A percentile compares a stretch with the other conserved stretches of the same genome.
Evolutionary conservation across 2,113 vertebrate species (phyloP).

Genomic region (Ammodytes dubius): DNA sequence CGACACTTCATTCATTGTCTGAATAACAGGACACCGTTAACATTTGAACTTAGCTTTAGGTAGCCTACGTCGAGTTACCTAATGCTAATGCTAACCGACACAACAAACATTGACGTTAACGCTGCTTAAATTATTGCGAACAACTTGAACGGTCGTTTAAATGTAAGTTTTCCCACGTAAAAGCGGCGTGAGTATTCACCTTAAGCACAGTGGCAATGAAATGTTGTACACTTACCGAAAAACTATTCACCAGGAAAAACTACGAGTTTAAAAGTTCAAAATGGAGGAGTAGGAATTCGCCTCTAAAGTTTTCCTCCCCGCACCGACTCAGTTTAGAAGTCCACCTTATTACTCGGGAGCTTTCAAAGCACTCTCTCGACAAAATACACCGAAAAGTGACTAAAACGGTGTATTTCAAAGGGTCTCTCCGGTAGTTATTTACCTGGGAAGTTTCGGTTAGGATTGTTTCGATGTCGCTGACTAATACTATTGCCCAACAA

Average conservation of each 20-base stretch:
- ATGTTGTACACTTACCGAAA: conserved; percentile 62
- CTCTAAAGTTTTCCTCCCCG: conserved; percentile 72
- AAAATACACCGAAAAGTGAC: background rate
- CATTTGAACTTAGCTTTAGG: background rate
- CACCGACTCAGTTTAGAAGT: background rate
- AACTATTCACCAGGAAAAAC: conserved; percentile 49
- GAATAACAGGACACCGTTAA: too few relatives aligned
- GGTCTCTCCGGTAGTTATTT: background rate
- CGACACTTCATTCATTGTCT: background rate
- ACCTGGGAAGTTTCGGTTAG: conserved; percentile 67
- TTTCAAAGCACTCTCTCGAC: fast-evolving
- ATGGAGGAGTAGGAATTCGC: conserved; percentile 82
- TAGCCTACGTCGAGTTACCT: conserved; percentile 39
- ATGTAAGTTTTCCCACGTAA: fast-evolving
- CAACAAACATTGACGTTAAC: conserved; percentile 39
- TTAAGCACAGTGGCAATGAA: background rate
- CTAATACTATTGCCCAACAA: conserved; percentile 77
- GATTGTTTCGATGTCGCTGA: conserved; percentile 63
- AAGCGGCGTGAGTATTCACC: too few relatives aligned
- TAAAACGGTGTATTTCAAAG: background rate
- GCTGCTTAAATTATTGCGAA: background rate
- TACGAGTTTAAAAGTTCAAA: conserved; percentile 83
- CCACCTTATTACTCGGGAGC: background rate
- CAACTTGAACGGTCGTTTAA: background rate
- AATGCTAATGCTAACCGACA: conserved; percentile 72